Percentiles rank a stretch among this genome's conserved stretches.
phyloP scores from a whole-genome alignment of 2,797 vertebrate genomes.

The Carapus acus region DNA sequence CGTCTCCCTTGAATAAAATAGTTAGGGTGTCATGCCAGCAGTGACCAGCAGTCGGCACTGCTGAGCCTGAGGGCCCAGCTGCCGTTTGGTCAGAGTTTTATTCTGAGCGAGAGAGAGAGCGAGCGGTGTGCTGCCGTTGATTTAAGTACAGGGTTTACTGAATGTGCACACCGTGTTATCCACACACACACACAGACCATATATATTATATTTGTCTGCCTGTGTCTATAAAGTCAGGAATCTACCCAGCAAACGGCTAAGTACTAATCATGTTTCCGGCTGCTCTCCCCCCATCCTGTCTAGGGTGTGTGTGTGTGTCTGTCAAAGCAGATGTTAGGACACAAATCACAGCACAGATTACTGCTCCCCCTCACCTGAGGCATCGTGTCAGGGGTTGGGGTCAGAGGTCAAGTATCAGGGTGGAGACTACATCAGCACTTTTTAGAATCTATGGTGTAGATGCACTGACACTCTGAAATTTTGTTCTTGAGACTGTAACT shows the following conservation, averaged over 20 bases:
- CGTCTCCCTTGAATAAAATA: too few species aligned
- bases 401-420: background rate
- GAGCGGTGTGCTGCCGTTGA: background rate
- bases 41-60: slow-evolving; percentile 14
- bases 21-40: too few species aligned
- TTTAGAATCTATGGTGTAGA: too few species aligned
- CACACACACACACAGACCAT: slow-evolving; percentile 10
- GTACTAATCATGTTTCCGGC: slow-evolving; percentile 12
- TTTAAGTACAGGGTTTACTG: slow-evolving; percentile 18
- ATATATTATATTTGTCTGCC: slow-evolving; percentile 1
- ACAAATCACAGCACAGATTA: background rate
- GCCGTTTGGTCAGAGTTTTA: background rate
- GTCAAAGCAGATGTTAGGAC: slow-evolving; percentile 30
- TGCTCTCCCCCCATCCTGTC: background rate
- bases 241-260: slow-evolving; percentile 9
- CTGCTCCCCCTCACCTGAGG: slow-evolving; percentile 5
- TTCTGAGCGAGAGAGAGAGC: too few species aligned
- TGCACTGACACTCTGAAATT: too few species aligned
- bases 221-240: slow-evolving; percentile 29
- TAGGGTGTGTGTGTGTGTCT: slow-evolving; percentile 10
- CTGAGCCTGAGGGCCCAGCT: background rate
- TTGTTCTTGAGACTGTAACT: too few species aligned
- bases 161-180: background rate
- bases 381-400: background rate
- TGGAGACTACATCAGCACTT: background rate